Conservation (phyloP, 2,113 vertebrate genomes). For the Trichechus manatus region DNA sequence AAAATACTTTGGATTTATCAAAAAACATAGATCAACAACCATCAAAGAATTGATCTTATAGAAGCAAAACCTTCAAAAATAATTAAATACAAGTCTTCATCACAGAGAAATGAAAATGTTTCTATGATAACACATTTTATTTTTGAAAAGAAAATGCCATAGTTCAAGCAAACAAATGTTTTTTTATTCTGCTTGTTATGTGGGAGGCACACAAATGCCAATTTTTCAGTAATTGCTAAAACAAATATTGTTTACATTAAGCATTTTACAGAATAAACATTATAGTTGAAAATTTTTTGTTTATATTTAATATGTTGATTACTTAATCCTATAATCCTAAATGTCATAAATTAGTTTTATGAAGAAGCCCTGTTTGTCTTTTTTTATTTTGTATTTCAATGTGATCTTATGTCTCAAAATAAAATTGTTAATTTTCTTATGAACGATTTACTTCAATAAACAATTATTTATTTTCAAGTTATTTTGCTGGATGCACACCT, state of each 20-base stretch:
- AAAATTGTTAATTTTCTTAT: slow-evolving; percentile 33
- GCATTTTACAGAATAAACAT: slow-evolving; percentile 61
- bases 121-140: slow-evolving; percentile 49
- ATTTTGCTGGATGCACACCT: neutral
- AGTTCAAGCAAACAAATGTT: neutral
- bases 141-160: slow-evolving; percentile 65
- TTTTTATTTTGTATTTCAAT: slow-evolving; percentile 61
- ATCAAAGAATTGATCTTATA: neutral
- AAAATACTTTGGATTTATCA: slow-evolving; percentile 1
- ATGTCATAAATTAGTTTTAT: slow-evolving; percentile 22
- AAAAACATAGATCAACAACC: neutral
- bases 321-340: slow-evolving; percentile 57
- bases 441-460: slow-evolving; percentile 27
- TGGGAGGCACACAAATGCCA: slow-evolving; percentile 43
- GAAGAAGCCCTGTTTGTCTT: neutral
- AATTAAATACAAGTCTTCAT: slow-evolving; percentile 25
- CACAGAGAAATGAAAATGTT: slow-evolving; percentile 46
- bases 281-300: slow-evolving; percentile 27
- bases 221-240: slow-evolving; percentile 53
- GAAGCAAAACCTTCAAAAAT: neutral
- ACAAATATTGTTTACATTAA: slow-evolving; percentile 68
- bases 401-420: neutral
- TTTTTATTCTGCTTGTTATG: slow-evolving; percentile 56
- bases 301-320: slow-evolving; percentile 50
- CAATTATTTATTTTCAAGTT: slow-evolving; percentile 1